phyloP scores from a whole-genome alignment of 2,797 vertebrate species.

The Arctocebus calabarensis region DNA sequence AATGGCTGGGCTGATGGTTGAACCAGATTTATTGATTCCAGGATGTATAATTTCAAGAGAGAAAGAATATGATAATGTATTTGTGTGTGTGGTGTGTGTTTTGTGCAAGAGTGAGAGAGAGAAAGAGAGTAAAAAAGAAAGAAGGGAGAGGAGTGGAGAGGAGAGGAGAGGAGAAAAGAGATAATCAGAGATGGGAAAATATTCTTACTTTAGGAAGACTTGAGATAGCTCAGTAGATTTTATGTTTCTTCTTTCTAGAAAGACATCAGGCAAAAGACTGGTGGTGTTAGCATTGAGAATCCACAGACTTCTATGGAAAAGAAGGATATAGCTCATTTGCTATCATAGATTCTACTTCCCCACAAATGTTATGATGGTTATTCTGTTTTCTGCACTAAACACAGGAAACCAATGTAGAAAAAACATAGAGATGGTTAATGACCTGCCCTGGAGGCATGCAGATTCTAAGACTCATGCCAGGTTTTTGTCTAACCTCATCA shows the following conservation, averaged over 20 bases:
- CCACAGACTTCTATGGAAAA: neutral
- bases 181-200: neutral
- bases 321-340: neutral
- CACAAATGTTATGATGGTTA: neutral
- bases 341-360: neutral
- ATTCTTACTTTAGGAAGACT: neutral
- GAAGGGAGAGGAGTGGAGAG: neutral
- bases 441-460: neutral
- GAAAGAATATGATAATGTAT: neutral
- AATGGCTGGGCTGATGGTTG: neutral
- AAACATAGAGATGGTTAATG: neutral
- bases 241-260: conserved; percentile 12
- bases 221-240: neutral
- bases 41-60: neutral
- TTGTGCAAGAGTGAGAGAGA: neutral
- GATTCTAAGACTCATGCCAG: neutral
- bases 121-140: neutral
- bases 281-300: neutral
- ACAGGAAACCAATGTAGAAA: neutral
- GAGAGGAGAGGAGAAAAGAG: neutral
- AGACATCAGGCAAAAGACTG: neutral
- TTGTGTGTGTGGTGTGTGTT: neutral
- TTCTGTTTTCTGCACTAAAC: neutral
- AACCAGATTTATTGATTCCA: conserved; percentile 4
- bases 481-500: neutral